Conservation (phyloP, 2,888 invertebrate species). For the Balanococcus diminutus region DNA sequence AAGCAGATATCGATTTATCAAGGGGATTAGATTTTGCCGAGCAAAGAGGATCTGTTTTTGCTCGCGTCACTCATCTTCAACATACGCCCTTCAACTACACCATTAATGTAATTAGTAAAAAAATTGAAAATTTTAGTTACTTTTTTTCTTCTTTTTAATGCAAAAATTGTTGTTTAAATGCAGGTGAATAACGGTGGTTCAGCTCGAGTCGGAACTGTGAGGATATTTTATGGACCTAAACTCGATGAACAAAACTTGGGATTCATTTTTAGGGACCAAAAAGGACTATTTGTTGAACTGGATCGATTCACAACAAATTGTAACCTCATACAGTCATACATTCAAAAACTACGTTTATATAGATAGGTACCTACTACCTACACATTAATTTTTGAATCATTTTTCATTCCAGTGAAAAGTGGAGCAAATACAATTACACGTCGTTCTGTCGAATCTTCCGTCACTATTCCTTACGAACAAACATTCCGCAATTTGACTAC, state of each 20-base stretch:
- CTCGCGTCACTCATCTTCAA: constrained; percentile 78
- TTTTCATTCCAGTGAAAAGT: constrained; percentile 66
- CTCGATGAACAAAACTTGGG: constrained; percentile 69
- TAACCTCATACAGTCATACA: constrained; percentile 59
- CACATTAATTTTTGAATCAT: not conserved
- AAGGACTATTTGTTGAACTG: constrained; percentile 72
- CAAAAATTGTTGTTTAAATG: not conserved
- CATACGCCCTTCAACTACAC: constrained; percentile 73
- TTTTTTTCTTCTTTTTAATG: not conserved
- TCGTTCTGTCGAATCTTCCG: constrained; percentile 73
- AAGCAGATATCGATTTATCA: constrained; percentile 76
- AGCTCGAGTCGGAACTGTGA: constrained; percentile 68
- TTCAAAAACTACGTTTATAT: constrained; percentile 56
- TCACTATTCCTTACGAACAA: constrained; percentile 82
- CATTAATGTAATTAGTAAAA: constrained; percentile 62
- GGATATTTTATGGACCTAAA: constrained; percentile 73
- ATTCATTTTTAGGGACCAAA: constrained; percentile 70
- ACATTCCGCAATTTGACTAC: constrained; percentile 77
- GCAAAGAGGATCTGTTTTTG: constrained; percentile 71
- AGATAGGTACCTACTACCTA: not conserved
- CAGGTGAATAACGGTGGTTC: constrained; percentile 60
- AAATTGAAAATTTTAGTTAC: not conserved
- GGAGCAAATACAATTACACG: constrained; percentile 73
- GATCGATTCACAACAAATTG: constrained; percentile 72
- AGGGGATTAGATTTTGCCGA: constrained; percentile 84